Evolutionary conservation across 2,113 vertebrate species (phyloP).

Genomic region (Synchiropus splendidus): DNA sequence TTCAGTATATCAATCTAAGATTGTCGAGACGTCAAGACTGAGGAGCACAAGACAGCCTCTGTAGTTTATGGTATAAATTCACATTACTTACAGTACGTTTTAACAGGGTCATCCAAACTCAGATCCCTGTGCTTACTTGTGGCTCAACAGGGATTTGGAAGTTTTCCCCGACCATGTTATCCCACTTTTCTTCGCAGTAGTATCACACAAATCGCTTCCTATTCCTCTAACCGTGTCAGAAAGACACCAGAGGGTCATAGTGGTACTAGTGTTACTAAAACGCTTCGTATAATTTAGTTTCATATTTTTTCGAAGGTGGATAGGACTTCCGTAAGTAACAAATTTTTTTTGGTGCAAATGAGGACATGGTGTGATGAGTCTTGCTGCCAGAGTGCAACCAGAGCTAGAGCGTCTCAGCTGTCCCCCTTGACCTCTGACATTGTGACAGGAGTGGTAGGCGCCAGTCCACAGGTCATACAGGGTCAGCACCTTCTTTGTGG

Average conservation of each 20-base stretch:
- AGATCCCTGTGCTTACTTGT: conserved; percentile 8
- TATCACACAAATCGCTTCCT: conserved; percentile 37
- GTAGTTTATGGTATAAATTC: too few relatives aligned
- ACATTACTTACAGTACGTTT: too few relatives aligned
- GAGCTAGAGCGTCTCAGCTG: conserved; percentile 34
- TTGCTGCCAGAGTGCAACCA: conserved; percentile 28
- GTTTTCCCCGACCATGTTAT: conserved; percentile 18
- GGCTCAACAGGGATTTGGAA: conserved; percentile 3
- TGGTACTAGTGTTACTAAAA: too few relatives aligned
- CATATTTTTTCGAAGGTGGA: too few relatives aligned
- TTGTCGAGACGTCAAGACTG: too few relatives aligned
- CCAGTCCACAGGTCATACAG: conserved; percentile 8
- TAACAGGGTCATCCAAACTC: too few relatives aligned
- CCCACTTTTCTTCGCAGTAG: conserved; percentile 26
- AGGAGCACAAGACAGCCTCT: too few relatives aligned
- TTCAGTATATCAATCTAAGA: too few relatives aligned
- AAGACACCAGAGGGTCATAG: conserved; percentile 1
- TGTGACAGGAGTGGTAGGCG: conserved; percentile 23
- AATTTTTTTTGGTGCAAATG: too few relatives aligned
- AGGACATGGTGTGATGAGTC: too few relatives aligned
- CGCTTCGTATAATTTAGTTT: too few relatives aligned
- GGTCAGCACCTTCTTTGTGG: conserved; percentile 27
- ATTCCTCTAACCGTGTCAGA: conserved; percentile 28
- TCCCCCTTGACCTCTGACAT: conserved; percentile 40
- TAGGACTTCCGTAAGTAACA: too few relatives aligned